A percentile compares a stretch with the other conserved stretches of the same genome.
Evolutionary conservation across 2,113 vertebrate species (phyloP).

Genomic region (Epinephelus moara): DNA sequence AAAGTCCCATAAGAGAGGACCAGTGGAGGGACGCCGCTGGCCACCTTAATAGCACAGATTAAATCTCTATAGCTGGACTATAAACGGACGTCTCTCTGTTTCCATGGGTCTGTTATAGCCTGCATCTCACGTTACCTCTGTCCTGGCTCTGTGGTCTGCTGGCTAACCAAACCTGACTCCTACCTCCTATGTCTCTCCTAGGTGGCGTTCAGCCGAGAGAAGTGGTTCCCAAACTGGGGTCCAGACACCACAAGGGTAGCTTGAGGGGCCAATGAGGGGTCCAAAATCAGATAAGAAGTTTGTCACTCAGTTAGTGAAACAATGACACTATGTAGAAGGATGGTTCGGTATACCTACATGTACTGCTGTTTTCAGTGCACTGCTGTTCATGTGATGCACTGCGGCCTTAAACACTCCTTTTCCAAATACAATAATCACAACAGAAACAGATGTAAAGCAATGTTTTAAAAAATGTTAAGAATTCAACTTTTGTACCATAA

Average conservation of each 20-base stretch:
- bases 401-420: too few species aligned
- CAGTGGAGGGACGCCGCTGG: conserved; percentile 41
- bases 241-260: conserved; percentile 17
- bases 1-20: conserved; percentile 65
- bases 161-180: conserved; percentile 66
- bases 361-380: neutral
- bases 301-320: neutral
- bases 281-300: conserved; percentile 11
- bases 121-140: conserved; percentile 70
- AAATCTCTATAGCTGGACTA: conserved; percentile 75
- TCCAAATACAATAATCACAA: too few species aligned
- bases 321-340: neutral
- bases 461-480: too few species aligned
- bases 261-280: neutral
- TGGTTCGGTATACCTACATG: neutral
- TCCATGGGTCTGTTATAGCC: conserved; percentile 69
- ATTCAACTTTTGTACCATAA: neutral
- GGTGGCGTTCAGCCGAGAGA: conserved; percentile 39
- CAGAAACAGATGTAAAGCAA: too few species aligned
- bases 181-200: conserved; percentile 40
- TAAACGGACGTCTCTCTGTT: conserved; percentile 65
- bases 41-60: conserved; percentile 73
- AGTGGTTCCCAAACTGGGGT: conserved; percentile 24
- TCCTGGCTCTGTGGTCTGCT: conserved; percentile 62
- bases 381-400: too few species aligned